Base-by-base conservation (phyloP, 1,140 invertebrate species). In the Drosophila tropicalis region DNA sequence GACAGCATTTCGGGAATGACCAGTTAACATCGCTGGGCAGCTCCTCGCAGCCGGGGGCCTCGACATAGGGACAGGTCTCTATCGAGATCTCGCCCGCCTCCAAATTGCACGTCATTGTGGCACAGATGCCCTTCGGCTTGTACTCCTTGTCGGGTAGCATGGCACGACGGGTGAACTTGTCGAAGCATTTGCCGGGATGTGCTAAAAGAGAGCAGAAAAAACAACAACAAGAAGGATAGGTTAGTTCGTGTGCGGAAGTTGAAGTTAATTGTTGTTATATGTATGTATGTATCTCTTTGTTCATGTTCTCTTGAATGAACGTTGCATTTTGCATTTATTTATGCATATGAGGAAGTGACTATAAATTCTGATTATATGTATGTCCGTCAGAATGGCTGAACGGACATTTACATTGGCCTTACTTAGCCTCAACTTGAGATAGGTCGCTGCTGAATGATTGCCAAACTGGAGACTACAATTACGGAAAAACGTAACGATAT, bases 111-210 rank as follows among this genome's bases (percentile, higher is more conserved):
- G 85, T 91, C 85, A 91, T 90, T n/a, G 83, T 75, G 29, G 90
- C 90, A 39, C 90, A 91, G 67, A 91, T 90, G 79, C 90, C 90
- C 78, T 91, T 91, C 77, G 90, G 90, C 72, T 77, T 91, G 81
- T 91, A 91, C 55, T 91, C 90, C 87, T 91, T 91, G 69, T 85
- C 72, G 64, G 90, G 90, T 60, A 91, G 76, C 82, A 91, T 83
- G 64, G 82, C 77, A 62, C 86, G 90, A 57, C 82, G 76, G 62
- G 90, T 91, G 54, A 91, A 70, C 78, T 91, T 91, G 70, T 91
- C 90, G 79, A 74, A 91, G 76, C 90, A 91, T 76, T 90, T 91
- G 70, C 90, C 90, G 60, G 80, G 90, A 70, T 91, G 80, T 29
- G 87, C 90, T 91, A 51, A 51, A 51, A 51, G 44, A 51, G 44